Evolutionary conservation across 2,888 invertebrate species (phyloP).

Genomic region (Cloeon dipterum): DNA sequence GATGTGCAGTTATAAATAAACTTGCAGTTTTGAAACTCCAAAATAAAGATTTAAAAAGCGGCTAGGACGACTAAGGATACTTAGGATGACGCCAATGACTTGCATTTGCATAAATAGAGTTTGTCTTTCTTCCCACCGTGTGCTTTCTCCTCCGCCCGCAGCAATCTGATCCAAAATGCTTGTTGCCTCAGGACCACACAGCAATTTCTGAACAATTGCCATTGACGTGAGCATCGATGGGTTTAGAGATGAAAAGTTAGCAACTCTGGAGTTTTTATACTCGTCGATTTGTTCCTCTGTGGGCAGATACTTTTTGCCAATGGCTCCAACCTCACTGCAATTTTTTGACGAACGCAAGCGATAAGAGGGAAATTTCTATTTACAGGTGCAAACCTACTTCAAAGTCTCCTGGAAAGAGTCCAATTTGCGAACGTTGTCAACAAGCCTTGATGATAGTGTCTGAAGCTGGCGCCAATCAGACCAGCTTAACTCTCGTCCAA

Average conservation of each 20-base stretch:
- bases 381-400: constrained; percentile 5
- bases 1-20: neutral
- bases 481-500: constrained; percentile 7
- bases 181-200: constrained; percentile 6
- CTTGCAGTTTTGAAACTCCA: neutral
- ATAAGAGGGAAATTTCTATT: neutral
- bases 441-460: constrained; percentile 4
- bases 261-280: neutral
- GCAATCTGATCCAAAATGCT: constrained; percentile 5
- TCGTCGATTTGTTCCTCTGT: neutral
- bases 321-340: neutral
- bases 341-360: neutral
- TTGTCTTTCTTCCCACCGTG: too few species aligned
- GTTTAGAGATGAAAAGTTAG: neutral
- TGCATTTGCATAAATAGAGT: too few species aligned
- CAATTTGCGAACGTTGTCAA: constrained; percentile 4
- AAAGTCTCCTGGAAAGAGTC: constrained; percentile 6
- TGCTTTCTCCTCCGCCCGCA: constrained; percentile 5
- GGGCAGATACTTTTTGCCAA: neutral
- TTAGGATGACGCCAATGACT: too few species aligned
- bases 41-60: neutral
- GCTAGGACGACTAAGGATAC: neutral
- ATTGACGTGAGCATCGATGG: neutral
- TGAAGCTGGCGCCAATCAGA: constrained; percentile 6
- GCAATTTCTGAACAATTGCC: constrained; percentile 4